A percentile compares a stretch with the other conserved stretches of the same genome.
These are phyloP conservation scores for Albula glossodonta DNA, from an alignment of 2,113 vertebrate species.

Conservation along the genomic window DNA sequence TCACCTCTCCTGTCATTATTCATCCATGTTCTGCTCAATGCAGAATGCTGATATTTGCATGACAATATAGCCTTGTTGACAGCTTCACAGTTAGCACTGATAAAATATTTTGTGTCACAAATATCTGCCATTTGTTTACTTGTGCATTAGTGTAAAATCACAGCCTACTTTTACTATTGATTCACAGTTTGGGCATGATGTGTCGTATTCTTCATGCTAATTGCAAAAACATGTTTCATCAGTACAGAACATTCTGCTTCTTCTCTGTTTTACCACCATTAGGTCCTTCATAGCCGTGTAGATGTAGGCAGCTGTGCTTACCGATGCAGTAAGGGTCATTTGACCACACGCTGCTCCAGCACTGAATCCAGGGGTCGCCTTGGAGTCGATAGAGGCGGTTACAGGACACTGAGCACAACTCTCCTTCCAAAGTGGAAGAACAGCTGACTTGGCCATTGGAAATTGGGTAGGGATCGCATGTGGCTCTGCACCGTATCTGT, in stretches of 20 bases:
- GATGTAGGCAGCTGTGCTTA: not conserved
- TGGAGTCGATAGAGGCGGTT: slow-evolving; percentile 16
- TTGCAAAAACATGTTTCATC: not conserved
- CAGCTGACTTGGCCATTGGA: slow-evolving; percentile 12
- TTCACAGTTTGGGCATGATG: no score
- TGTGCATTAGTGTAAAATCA: no score
- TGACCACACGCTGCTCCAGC: slow-evolving; percentile 25
- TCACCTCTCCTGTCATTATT: no score
- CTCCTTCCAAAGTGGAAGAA: slow-evolving; percentile 11
- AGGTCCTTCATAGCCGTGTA: not conserved
- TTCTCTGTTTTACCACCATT: not conserved
- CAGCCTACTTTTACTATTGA: no score
- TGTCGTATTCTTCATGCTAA: no score
- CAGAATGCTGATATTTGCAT: no score
- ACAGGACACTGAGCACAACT: slow-evolving; percentile 18
- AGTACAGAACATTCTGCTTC: not conserved
- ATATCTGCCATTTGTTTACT: no score
- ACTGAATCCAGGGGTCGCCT: not conserved
- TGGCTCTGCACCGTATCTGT: slow-evolving; percentile 23
- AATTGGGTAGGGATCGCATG: not conserved
- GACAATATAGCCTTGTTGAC: no score
- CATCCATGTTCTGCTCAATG: no score
- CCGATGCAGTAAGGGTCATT: slow-evolving; percentile 27
- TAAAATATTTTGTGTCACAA: no score
- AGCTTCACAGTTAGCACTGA: no score